A percentile compares a stretch with the other conserved stretches of the same genome.
Evolutionary conservation across 1,140 invertebrate species (phyloP).

Genomic region (Chlorops oryzae): DNA sequence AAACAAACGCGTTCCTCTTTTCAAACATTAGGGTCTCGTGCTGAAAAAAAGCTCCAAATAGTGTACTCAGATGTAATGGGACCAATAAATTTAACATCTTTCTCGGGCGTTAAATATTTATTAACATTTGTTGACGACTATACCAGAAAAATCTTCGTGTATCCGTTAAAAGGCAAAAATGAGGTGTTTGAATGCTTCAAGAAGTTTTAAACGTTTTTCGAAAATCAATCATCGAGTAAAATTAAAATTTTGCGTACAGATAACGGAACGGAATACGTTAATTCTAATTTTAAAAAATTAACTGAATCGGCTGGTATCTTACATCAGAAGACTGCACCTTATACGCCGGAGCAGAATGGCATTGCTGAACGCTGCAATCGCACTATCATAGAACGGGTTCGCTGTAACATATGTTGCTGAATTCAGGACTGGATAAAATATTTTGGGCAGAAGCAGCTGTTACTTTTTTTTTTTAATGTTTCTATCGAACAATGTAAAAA

Average conservation of each 20-base stretch:
- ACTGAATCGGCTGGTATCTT: not conserved
- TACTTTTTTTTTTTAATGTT: too few species aligned
- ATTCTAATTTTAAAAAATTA: not conserved
- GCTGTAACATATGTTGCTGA: constrained; percentile 25
- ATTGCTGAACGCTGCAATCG: constrained; percentile 27
- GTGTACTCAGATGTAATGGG: constrained; percentile 22
- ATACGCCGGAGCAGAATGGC: constrained; percentile 12
- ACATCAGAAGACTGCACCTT: constrained; percentile 1
- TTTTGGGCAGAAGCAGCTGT: constrained; percentile 50
- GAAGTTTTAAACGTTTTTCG: constrained; percentile 26
- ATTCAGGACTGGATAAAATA: constrained; percentile 32
- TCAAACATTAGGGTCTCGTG: constrained; percentile 15
- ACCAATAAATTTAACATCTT: not conserved
- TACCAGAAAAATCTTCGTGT: constrained; percentile 40
- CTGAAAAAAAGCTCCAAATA: constrained; percentile 22
- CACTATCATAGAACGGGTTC: constrained; percentile 24
- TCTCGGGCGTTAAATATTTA: not conserved
- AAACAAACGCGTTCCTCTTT: constrained; percentile 25
- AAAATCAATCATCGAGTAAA: constrained; percentile 8
- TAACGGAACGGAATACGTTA: constrained; percentile 1
- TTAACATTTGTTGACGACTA: constrained; percentile 49
- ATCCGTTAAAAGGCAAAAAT: constrained; percentile 14
- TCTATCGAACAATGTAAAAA: too few species aligned
- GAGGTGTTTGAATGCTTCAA: constrained; percentile 22
- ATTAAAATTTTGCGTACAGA: constrained; percentile 9